Percentiles rank a stretch among this genome's conserved stretches.
These are phyloP conservation scores for Clitarchus hookeri DNA, from an alignment of 2,888 invertebrate species.

Conservation along the genomic window DNA sequence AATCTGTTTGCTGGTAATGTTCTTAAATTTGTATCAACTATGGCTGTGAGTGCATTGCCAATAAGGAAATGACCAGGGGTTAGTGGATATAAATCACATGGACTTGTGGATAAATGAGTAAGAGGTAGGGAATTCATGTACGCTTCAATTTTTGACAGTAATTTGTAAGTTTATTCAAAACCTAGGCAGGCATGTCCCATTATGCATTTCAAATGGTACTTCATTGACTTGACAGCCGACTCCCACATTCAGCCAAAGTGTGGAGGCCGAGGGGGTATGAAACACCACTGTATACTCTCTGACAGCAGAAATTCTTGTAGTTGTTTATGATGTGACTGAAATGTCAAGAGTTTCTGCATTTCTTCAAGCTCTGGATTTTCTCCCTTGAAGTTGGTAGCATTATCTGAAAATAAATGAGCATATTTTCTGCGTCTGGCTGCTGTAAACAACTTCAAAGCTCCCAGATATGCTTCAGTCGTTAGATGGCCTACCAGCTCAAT, in stretches of 20 bases:
- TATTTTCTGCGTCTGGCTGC: slow-evolving; percentile 47
- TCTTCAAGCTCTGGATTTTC: slow-evolving; percentile 47
- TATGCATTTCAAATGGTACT: slow-evolving; percentile 46
- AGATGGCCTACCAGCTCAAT: too few relatives aligned
- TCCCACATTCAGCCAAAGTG: background rate
- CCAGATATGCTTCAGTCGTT: slow-evolving; percentile 44
- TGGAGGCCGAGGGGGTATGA: slow-evolving; percentile 31
- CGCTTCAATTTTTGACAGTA: background rate
- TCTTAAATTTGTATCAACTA: too few relatives aligned
- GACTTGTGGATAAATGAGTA: background rate
- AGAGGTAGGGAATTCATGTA: background rate
- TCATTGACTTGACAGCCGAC: background rate
- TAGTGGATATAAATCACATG: background rate
- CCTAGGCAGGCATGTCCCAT: slow-evolving; percentile 45
- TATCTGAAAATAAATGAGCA: slow-evolving; percentile 48
- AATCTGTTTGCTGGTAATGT: background rate
- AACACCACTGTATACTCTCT: background rate
- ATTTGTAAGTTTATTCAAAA: slow-evolving; percentile 46
- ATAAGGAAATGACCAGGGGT: background rate
- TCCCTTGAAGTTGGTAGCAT: slow-evolving; percentile 49
- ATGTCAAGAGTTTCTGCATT: background rate
- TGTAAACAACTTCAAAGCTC: slow-evolving; percentile 48
- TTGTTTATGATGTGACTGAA: background rate
- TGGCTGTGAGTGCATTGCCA: background rate
- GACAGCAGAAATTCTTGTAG: background rate